Evolutionary conservation across 2,797 vertebrate species (phyloP).

Genomic region (Pseudopleuronectes americanus): DNA sequence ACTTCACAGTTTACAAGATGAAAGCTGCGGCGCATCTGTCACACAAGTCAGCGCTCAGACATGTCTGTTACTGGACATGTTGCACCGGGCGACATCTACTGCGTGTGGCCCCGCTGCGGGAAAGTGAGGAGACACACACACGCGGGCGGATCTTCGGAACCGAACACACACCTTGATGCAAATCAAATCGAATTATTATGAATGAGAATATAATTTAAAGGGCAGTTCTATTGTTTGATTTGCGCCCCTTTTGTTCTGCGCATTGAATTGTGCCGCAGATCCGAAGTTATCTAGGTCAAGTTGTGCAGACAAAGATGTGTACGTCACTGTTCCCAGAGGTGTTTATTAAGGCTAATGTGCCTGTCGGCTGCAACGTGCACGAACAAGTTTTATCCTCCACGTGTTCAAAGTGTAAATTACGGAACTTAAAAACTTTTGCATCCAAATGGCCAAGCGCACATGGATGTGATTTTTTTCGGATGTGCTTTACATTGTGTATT

Average conservation of each 20-base stretch:
- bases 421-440: neutral
- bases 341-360: neutral
- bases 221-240: neutral
- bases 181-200: neutral
- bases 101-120: neutral
- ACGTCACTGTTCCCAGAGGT: slow-evolving; percentile 29
- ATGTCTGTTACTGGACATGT: slow-evolving; percentile 50
- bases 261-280: slow-evolving; percentile 17
- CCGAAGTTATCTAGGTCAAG: slow-evolving; percentile 52
- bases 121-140: neutral
- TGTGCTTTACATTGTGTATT: neutral
- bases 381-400: slow-evolving; percentile 4
- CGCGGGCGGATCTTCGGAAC: too few species aligned
- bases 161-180: neutral
- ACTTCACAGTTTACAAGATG: slow-evolving; percentile 84
- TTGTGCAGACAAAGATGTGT: slow-evolving; percentile 43
- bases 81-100: slow-evolving; percentile 25
- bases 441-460: neutral
- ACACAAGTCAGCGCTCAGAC: slow-evolving; percentile 50
- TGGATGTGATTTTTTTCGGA: neutral
- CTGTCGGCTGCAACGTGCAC: slow-evolving; percentile 9
- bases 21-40: slow-evolving; percentile 76
- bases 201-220: neutral
- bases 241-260: slow-evolving; percentile 10
- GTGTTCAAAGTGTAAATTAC: too few species aligned